Evolutionary conservation across 2,797 vertebrate genomes (phyloP).

Genomic region (Somateria mollissima): DNA sequence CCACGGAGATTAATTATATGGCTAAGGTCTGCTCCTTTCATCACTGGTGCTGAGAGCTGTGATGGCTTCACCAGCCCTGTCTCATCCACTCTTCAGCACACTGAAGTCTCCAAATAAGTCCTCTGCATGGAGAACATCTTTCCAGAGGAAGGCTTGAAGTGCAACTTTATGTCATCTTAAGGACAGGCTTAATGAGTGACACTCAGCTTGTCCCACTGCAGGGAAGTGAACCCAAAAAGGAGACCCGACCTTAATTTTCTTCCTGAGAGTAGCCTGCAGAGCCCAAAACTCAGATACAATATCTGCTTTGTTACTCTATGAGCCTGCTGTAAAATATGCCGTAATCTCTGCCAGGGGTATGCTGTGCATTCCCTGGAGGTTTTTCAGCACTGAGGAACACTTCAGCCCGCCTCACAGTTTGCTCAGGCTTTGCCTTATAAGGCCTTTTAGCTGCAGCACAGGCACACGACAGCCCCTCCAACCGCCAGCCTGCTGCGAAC

Average conservation of each 20-base stretch:
- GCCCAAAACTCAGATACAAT: constrained; percentile 68
- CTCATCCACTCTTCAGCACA: background rate
- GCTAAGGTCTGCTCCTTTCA: background rate
- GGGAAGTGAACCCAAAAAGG: constrained; percentile 26
- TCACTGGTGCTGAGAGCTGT: background rate
- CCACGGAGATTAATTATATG: background rate
- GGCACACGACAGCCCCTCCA: constrained; percentile 72
- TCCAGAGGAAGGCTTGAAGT: background rate
- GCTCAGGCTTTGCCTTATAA: constrained; percentile 85
- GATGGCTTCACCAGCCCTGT: background rate
- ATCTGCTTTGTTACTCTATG: constrained; percentile 73
- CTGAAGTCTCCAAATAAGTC: background rate
- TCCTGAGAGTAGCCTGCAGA: constrained; percentile 50
- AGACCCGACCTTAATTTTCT: constrained; percentile 55
- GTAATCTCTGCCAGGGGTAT: constrained; percentile 80
- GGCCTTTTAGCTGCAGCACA: constrained; percentile 79
- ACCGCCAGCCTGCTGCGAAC: constrained; percentile 69
- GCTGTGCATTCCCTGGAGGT: constrained; percentile 78
- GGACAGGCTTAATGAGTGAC: background rate
- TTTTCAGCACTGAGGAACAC: constrained; percentile 73
- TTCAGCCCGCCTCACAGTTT: constrained; percentile 73
- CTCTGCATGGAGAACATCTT: background rate
- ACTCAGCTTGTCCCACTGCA: background rate
- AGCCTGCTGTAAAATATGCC: constrained; percentile 72
- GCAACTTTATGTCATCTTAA: background rate